These are phyloP conservation scores for Brachionus asplanchnoidis DNA, from an alignment of 1,140 invertebrate genomes.

Conservation along the genomic window DNA sequence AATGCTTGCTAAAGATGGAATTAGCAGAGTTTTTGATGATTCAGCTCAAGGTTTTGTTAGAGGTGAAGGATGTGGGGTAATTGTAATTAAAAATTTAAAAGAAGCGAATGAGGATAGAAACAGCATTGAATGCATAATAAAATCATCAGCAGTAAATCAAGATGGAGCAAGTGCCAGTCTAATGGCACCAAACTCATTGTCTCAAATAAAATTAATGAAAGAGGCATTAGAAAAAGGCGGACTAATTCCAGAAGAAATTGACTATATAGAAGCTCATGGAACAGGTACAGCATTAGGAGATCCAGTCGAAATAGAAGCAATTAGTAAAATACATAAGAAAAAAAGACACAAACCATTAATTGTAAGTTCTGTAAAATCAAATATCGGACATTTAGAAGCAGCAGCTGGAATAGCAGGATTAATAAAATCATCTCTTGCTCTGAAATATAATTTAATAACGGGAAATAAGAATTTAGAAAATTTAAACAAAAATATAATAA, in stretches of 20 bases:
- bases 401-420: conserved; percentile 12
- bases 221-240: neutral
- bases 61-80: neutral
- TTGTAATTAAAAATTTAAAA: neutral
- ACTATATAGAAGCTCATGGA: conserved; percentile 24
- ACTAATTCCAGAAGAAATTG: neutral
- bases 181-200: neutral
- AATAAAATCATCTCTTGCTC: neutral
- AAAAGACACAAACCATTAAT: neutral
- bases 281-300: neutral
- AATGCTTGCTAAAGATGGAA: neutral
- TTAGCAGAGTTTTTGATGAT: neutral
- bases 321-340: neutral
- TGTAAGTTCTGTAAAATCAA: conserved; percentile 25
- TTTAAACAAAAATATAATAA: neutral
- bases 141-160: neutral
- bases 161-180: neutral
- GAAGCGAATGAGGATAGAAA: neutral
- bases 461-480: neutral
- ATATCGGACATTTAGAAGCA: neutral
- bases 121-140: neutral
- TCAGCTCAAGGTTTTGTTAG: neutral
- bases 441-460: neutral
- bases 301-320: neutral
- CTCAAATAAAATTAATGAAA: neutral